phyloP scores from a whole-genome alignment of 2,113 vertebrate species.

The Mesocricetus auratus region DNA sequence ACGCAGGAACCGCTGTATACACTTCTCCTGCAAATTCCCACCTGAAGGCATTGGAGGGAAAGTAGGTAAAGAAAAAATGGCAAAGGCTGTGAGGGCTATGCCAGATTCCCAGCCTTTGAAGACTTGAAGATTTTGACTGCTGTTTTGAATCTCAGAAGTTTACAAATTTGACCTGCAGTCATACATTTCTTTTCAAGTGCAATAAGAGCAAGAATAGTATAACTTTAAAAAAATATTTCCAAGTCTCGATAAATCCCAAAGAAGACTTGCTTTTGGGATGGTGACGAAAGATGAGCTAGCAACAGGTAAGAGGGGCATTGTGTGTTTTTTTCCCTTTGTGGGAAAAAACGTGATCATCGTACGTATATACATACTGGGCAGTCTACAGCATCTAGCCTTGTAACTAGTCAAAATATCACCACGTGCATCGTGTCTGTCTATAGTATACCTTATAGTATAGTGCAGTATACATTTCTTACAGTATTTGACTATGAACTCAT shows the following conservation, averaged over 20 bases:
- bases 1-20: not conserved
- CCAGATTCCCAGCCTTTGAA: not conserved
- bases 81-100: not conserved
- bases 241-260: constrained; percentile 42
- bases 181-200: constrained; percentile 31
- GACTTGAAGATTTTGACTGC: not conserved
- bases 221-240: not conserved
- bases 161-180: constrained; percentile 14
- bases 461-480: not conserved
- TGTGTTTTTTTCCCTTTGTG: constrained; percentile 16
- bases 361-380: not conserved
- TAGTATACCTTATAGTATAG: not conserved
- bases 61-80: not conserved
- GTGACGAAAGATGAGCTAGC: constrained; percentile 64
- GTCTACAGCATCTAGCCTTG: not conserved
- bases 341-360: not conserved
- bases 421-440: not conserved
- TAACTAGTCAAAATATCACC: not conserved
- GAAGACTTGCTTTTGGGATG: constrained; percentile 47
- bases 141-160: constrained; percentile 46
- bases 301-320: not conserved
- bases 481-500: not conserved
- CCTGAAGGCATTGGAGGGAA: constrained; percentile 2
- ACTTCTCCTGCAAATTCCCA: not conserved
- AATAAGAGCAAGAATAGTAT: constrained; percentile 34